Conservation (phyloP, 2,888 invertebrate species). For the Drosophila maculinotata region DNA sequence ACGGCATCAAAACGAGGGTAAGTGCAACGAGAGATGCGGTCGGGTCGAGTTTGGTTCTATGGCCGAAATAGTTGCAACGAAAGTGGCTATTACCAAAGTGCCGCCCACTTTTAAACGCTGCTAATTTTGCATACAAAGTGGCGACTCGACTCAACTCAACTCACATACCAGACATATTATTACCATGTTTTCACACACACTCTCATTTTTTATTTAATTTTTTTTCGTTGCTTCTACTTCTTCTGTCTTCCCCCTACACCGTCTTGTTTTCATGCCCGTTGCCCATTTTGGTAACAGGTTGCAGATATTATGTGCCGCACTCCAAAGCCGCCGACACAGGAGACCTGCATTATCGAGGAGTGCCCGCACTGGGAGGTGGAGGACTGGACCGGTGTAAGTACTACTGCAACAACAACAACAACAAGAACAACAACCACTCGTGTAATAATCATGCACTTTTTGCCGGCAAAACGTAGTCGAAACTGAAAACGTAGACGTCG, state of each 20-base stretch:
- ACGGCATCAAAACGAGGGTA: slow-evolving; percentile 91
- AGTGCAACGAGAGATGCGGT: slow-evolving; percentile 67
- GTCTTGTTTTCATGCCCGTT: slow-evolving; percentile 3
- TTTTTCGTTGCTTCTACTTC: no score
- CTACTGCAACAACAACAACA: slow-evolving; percentile 19
- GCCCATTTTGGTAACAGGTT: slow-evolving; percentile 87
- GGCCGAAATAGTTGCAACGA: slow-evolving; percentile 39
- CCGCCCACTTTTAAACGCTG: slow-evolving; percentile 55
- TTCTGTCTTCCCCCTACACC: slow-evolving; percentile 2
- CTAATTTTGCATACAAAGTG: slow-evolving; percentile 67
- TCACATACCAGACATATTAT: slow-evolving; percentile 45
- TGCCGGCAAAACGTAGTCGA: slow-evolving; percentile 41
- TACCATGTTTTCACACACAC: slow-evolving; percentile 64
- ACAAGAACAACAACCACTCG: slow-evolving; percentile 38
- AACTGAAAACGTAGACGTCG: slow-evolving; percentile 17
- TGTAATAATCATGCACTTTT: slow-evolving; percentile 69
- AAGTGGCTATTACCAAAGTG: slow-evolving; percentile 62
- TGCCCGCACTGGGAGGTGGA: slow-evolving; percentile 96
- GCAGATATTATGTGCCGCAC: slow-evolving; percentile 91
- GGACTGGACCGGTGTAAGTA: slow-evolving; percentile 95
- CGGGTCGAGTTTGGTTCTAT: slow-evolving; percentile 4
- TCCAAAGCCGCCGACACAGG: slow-evolving; percentile 91
- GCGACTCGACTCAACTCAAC: slow-evolving; percentile 25
- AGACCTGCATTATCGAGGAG: slow-evolving; percentile 93
- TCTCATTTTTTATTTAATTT: no score